These are phyloP conservation scores for Sebastolobus alascanus DNA, from an alignment of 2,797 vertebrate species.

Conservation along the genomic window DNA sequence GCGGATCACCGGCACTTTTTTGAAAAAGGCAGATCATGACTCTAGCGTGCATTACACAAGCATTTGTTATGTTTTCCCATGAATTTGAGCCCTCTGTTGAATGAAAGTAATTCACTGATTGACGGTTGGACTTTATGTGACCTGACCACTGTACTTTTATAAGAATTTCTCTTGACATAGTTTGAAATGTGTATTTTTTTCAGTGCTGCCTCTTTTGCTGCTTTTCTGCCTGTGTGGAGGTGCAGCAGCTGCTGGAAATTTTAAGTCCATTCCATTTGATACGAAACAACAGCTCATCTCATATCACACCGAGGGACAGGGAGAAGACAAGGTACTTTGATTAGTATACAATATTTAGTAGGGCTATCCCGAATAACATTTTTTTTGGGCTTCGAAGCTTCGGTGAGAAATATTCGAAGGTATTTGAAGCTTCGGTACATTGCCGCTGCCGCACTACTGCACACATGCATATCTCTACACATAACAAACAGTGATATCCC, in stretches of 20 bases:
- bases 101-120: neutral
- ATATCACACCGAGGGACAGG: constrained; percentile 93
- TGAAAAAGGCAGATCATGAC: neutral
- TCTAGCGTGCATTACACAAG: neutral
- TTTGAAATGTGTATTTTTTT: constrained; percentile 24
- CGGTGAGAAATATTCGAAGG: no score
- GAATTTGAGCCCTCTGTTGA: neutral
- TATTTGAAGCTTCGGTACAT: no score
- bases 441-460: no score
- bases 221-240: constrained; percentile 89
- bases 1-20: neutral
- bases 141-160: neutral
- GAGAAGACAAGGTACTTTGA: constrained; percentile 90
- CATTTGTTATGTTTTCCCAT: neutral
- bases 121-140: neutral
- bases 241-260: constrained; percentile 74
- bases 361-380: no score
- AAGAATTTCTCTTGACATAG: neutral
- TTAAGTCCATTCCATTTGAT: constrained; percentile 82
- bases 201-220: constrained; percentile 93
- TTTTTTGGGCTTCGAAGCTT: no score
- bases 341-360: neutral
- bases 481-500: no score
- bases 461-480: no score
- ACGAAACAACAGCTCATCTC: constrained; percentile 87